Conservation (phyloP, 2,888 invertebrate genomes). For the Pterostichus niger region DNA sequence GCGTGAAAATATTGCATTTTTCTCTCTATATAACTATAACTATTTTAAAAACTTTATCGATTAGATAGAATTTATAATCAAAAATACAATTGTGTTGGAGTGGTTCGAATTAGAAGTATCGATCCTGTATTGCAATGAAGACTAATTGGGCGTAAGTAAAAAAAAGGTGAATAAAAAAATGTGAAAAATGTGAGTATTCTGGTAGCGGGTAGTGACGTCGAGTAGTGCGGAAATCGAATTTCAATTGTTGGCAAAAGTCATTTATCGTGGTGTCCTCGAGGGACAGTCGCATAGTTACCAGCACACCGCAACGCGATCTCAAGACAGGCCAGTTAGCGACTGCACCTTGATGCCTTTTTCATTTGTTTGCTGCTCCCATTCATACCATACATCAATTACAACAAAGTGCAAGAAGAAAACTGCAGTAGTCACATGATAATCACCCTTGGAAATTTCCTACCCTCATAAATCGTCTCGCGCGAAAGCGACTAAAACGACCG, state of each 20-base stretch:
- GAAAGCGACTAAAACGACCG: slow-evolving; percentile 43
- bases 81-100: too few species aligned
- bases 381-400: slow-evolving; percentile 60
- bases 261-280: slow-evolving; percentile 55
- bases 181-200: too few species aligned
- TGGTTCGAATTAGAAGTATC: too few species aligned
- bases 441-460: slow-evolving; percentile 59
- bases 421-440: slow-evolving; percentile 66
- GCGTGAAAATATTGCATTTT: too few species aligned
- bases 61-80: too few species aligned
- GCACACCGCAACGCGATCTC: background rate
- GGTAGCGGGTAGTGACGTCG: background rate
- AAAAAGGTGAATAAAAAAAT: too few species aligned
- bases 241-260: slow-evolving; percentile 44
- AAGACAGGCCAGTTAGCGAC: slow-evolving; percentile 55
- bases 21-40: too few species aligned
- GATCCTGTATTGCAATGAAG: too few species aligned
- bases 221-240: slow-evolving; percentile 43
- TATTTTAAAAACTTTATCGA: too few species aligned
- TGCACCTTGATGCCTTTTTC: slow-evolving; percentile 41
- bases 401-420: slow-evolving; percentile 44
- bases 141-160: too few species aligned
- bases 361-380: slow-evolving; percentile 17
- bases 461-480: slow-evolving; percentile 58
- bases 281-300: slow-evolving; percentile 29